These are phyloP conservation scores for Eristalis pertinax DNA, from an alignment of 2,888 invertebrate species.

Conservation along the genomic window DNA sequence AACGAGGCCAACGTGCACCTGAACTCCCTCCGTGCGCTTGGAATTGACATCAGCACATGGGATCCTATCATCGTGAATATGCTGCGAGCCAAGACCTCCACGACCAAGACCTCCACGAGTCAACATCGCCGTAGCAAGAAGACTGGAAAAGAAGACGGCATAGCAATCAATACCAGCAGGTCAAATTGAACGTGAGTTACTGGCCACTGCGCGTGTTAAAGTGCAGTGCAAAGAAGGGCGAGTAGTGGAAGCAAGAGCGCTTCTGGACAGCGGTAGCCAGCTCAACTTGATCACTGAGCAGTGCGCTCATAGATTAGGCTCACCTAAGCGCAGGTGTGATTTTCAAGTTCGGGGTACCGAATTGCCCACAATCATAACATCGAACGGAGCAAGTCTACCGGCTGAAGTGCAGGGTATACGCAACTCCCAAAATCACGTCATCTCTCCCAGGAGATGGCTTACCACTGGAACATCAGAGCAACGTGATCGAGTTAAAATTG, in stretches of 20 bases:
- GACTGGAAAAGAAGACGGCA: background rate
- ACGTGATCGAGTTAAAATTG: too few relatives aligned
- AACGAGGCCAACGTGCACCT: slow-evolving; percentile 15
- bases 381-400: background rate
- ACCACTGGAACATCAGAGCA: too few relatives aligned
- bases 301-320: slow-evolving; percentile 1
- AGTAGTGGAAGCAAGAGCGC: background rate
- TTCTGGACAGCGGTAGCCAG: background rate
- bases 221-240: background rate
- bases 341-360: background rate
- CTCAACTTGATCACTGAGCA: background rate
- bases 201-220: background rate
- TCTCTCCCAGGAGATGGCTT: background rate
- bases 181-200: background rate
- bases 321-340: background rate
- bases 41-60: background rate
- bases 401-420: background rate
- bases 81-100: background rate
- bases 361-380: too few relatives aligned
- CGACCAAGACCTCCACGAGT: background rate
- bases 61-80: slow-evolving; percentile 11
- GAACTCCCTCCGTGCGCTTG: background rate
- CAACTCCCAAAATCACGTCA: background rate
- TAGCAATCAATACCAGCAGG: background rate
- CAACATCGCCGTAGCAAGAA: background rate